Conservation (phyloP, 2,113 vertebrate genomes). For the Chaetorhynchus papuensis region DNA sequence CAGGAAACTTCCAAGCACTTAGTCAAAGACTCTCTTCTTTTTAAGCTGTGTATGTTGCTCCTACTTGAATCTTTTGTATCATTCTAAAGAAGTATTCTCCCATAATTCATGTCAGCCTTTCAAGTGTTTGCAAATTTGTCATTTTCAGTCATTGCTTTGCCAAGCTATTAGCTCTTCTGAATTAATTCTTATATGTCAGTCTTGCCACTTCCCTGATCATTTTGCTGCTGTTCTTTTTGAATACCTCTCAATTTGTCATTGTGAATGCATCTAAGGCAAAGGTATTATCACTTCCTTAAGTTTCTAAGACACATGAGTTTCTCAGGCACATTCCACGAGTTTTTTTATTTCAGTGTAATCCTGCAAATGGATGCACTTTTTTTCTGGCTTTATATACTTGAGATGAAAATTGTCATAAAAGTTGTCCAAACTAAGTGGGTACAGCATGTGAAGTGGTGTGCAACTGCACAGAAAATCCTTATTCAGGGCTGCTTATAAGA, state of each 20-base stretch:
- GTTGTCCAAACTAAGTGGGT: not conserved
- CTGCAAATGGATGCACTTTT: not conserved
- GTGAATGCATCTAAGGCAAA: not conserved
- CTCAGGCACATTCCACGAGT: not conserved
- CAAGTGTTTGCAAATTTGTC: constrained; percentile 50
- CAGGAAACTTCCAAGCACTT: not conserved
- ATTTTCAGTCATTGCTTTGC: constrained; percentile 10
- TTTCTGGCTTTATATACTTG: not conserved
- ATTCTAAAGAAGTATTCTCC: not conserved
- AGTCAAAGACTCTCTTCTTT: not conserved
- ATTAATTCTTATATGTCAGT: constrained; percentile 11
- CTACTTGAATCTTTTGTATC: not conserved
- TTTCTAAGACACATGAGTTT: not conserved
- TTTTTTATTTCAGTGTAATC: not conserved
- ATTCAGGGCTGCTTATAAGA: not conserved
- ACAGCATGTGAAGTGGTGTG: not conserved
- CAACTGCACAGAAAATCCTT: not conserved
- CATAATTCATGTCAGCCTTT: constrained; percentile 27
- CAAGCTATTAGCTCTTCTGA: constrained; percentile 6
- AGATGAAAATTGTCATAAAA: not conserved
- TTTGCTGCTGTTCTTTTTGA: constrained; percentile 3
- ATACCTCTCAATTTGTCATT: not conserved
- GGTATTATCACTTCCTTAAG: not conserved
- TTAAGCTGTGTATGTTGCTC: not conserved
- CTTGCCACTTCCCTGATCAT: not conserved